Base-by-base conservation (phyloP, 2,888 invertebrate genomes). In the Oeneis ivallda region DNA sequence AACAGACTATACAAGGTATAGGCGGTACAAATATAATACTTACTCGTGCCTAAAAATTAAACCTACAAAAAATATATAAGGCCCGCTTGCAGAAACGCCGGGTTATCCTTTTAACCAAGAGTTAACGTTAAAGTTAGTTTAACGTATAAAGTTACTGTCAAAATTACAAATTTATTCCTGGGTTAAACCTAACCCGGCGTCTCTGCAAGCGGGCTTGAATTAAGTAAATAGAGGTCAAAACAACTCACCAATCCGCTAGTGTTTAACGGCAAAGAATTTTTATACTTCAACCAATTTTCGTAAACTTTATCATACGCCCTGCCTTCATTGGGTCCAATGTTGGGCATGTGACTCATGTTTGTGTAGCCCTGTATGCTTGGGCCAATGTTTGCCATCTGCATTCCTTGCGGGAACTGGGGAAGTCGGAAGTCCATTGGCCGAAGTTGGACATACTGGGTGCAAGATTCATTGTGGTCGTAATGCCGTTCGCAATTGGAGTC, bases 211-310 rank as follows among this genome's bases (percentile, higher is more conserved):
- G n/a, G n/a, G n/a, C n/a, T n/a, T n/a, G 11, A 4, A 7, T 10
- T 9, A 1, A 41, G 11, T 41, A 8, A 11, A 41, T 10, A 41
- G 10, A 11, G 11, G 11, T 10, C 9, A 39, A 26, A 43, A 43
- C n/a, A 19, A 88, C 91, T 87, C 66, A 91, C 91, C 86, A 91
- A 79, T 61, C 87, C 88, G 69, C 82, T 86, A 0, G 90, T 91
- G 72, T 90, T 89, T 65, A 91, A 75, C 1, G 91, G 89, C 76
- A 91, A 81, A 75, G 90, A 87, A 64, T 91, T 90, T 64, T 91
- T 92, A 77, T 92, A 84, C 83, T 94, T 89, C 87, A 94, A 71
- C 92, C 92, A 90, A 86, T 94, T 85, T 76, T 92, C 85, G 78
- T 92, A 89, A 68, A 94, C 87, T 70, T 91, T 85, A 70, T 92